These are phyloP conservation scores for Leuctra nigra DNA, from an alignment of 2,888 invertebrate species.

Conservation along the genomic window DNA sequence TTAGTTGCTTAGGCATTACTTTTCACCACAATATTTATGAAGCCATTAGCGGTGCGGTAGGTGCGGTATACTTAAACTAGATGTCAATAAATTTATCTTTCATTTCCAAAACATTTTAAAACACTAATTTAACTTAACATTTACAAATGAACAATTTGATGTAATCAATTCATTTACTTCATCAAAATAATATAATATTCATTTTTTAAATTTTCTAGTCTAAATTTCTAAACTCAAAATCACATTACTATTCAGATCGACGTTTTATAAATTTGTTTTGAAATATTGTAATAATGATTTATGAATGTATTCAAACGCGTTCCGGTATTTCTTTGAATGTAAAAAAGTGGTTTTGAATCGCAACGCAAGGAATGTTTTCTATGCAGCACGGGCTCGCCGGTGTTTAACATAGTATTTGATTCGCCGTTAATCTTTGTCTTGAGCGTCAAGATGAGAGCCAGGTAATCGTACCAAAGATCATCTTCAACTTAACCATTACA, in stretches of 20 bases:
- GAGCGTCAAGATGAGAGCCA: neutral
- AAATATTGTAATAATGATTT: slow-evolving; percentile 19
- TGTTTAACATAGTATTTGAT: slow-evolving; percentile 14
- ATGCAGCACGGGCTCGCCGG: neutral
- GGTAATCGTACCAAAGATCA: neutral
- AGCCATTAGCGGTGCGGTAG: no score
- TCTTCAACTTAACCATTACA: neutral
- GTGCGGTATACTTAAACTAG: no score
- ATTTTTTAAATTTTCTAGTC: no score
- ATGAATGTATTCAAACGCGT: slow-evolving; percentile 13
- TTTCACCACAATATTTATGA: no score
- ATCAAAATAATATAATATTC: no score
- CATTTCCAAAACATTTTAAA: no score
- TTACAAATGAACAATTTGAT: no score
- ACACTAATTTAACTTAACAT: no score
- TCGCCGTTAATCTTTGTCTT: slow-evolving; percentile 15
- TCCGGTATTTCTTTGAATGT: slow-evolving; percentile 13
- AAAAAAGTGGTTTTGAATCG: slow-evolving; percentile 14
- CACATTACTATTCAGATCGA: slow-evolving; percentile 17
- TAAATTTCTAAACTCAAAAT: no score
- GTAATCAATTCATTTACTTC: no score
- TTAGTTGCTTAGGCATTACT: no score
- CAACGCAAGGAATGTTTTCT: slow-evolving; percentile 3
- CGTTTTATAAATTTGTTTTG: slow-evolving; percentile 17
- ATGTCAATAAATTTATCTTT: no score